phyloP scores from a whole-genome alignment of 2,797 vertebrate genomes.

The Takifugu ocellatus region DNA sequence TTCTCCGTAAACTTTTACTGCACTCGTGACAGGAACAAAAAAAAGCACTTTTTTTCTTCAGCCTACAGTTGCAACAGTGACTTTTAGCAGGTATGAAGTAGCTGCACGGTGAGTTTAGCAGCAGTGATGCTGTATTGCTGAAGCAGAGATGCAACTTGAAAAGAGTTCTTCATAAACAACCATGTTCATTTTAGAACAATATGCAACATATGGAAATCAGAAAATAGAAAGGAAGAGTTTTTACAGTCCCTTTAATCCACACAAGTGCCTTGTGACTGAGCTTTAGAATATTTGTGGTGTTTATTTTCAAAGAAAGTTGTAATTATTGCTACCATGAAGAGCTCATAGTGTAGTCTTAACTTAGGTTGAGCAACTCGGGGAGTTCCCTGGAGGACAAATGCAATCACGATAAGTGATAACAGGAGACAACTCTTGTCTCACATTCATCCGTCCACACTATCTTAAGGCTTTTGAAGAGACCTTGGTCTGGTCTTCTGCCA shows the following conservation, averaged over 20 bases:
- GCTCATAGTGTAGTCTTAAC: too few relatives aligned
- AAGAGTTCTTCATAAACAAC: not conserved
- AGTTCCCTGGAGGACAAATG: too few relatives aligned
- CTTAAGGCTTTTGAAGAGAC: constrained; percentile 1
- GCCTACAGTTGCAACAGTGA: constrained; percentile 3
- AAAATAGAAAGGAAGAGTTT: constrained; percentile 1
- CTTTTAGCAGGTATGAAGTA: not conserved
- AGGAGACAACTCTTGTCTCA: too few relatives aligned
- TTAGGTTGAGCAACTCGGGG: too few relatives aligned
- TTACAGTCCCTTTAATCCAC: not conserved
- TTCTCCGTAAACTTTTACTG: too few relatives aligned
- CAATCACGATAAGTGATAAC: too few relatives aligned
- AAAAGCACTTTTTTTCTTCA: not conserved
- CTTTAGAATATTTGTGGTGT: not conserved
- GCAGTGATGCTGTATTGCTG: not conserved
- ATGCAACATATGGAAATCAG: constrained; percentile 7
- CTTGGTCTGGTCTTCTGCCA: not conserved
- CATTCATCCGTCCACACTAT: too few relatives aligned
- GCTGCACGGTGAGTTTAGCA: not conserved
- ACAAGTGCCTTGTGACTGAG: not conserved
- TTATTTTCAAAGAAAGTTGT: too few relatives aligned
- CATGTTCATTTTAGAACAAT: not conserved
- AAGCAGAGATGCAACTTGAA: too few relatives aligned
- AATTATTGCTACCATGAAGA: too few relatives aligned
- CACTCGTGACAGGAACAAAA: not conserved